phyloP scores from a whole-genome alignment of 2,797 vertebrate species.

The Tachyglossus aculeatus region DNA sequence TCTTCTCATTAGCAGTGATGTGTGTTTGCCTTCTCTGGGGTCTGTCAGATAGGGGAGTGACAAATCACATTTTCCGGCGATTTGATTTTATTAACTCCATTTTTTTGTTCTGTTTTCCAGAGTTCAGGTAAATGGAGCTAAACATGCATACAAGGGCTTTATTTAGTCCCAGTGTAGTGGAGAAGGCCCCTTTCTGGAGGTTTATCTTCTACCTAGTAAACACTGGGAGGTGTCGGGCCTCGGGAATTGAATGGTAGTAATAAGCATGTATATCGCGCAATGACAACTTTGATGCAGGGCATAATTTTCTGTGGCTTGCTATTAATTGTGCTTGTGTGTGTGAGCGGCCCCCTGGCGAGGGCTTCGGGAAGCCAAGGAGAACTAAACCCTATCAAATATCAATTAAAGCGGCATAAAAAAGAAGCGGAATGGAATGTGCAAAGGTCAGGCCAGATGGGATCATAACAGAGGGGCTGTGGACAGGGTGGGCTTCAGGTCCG shows the following conservation, averaged over 20 bases:
- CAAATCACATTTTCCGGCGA: constrained; percentile 40
- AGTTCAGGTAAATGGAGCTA: constrained; percentile 52
- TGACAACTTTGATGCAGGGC: constrained; percentile 59
- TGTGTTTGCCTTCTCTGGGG: constrained; percentile 35
- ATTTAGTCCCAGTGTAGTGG: constrained; percentile 48
- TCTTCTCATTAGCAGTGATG: constrained; percentile 5
- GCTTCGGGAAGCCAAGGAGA: constrained; percentile 47
- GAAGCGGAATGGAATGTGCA: constrained; percentile 43
- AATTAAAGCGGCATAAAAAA: constrained; percentile 55
- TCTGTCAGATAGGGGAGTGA: constrained; percentile 15
- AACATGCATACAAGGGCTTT: constrained; percentile 44
- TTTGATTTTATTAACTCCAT: constrained; percentile 55
- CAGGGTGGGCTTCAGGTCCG: no score
- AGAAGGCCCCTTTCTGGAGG: constrained; percentile 47
- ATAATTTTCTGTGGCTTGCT: constrained; percentile 61
- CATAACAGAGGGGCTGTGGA: neutral
- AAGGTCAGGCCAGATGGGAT: constrained; percentile 47
- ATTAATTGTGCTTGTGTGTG: constrained; percentile 60
- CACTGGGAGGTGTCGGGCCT: constrained; percentile 51
- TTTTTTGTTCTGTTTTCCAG: neutral
- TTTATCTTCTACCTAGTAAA: constrained; percentile 66
- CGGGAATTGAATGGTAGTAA: constrained; percentile 56
- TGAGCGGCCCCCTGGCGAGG: constrained; percentile 56
- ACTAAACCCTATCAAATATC: constrained; percentile 60
- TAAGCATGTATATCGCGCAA: constrained; percentile 55